Evolutionary conservation across 1,140 invertebrate genomes (phyloP).

Genomic region (Zaprionus africanus): DNA sequence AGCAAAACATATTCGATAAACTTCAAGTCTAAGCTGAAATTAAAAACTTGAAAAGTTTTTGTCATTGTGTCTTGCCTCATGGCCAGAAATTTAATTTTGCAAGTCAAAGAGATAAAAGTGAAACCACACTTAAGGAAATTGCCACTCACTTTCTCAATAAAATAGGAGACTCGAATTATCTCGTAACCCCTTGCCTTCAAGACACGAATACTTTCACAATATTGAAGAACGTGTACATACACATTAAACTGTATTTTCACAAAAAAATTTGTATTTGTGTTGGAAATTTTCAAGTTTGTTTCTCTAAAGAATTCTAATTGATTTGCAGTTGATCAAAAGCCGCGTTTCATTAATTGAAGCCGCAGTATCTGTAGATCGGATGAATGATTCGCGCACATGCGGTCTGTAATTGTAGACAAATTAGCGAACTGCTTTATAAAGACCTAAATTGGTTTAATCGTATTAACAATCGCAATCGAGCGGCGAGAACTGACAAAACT

Average conservation of each 20-base stretch:
- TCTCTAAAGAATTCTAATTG: background rate
- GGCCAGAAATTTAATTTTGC: slow-evolving; percentile 23
- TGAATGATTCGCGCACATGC: slow-evolving; percentile 48
- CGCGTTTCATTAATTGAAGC: slow-evolving; percentile 46
- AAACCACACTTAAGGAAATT: slow-evolving; percentile 2
- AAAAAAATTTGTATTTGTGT: background rate
- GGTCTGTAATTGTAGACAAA: slow-evolving; percentile 71
- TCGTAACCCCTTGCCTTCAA: too few relatives aligned
- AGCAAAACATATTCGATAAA: slow-evolving; percentile 20
- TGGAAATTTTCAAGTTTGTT: background rate
- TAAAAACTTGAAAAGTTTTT: slow-evolving; percentile 9
- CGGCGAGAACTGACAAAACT: slow-evolving; percentile 16
- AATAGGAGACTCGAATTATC: background rate
- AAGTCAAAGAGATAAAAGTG: slow-evolving; percentile 11
- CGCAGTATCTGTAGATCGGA: slow-evolving; percentile 33
- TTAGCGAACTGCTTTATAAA: slow-evolving; percentile 62
- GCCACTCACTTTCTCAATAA: background rate
- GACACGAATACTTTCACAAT: background rate
- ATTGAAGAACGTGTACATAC: background rate
- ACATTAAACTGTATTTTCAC: background rate
- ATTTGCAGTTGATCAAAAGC: slow-evolving; percentile 11
- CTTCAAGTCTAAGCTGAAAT: slow-evolving; percentile 23
- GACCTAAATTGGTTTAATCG: slow-evolving; percentile 70
- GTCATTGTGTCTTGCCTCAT: background rate
- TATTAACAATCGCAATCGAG: slow-evolving; percentile 65